Percentiles rank a stretch among this genome's conserved stretches.
These are phyloP conservation scores for Litocranius walleri DNA, from an alignment of 2,113 vertebrate genomes.

Conservation along the genomic window DNA sequence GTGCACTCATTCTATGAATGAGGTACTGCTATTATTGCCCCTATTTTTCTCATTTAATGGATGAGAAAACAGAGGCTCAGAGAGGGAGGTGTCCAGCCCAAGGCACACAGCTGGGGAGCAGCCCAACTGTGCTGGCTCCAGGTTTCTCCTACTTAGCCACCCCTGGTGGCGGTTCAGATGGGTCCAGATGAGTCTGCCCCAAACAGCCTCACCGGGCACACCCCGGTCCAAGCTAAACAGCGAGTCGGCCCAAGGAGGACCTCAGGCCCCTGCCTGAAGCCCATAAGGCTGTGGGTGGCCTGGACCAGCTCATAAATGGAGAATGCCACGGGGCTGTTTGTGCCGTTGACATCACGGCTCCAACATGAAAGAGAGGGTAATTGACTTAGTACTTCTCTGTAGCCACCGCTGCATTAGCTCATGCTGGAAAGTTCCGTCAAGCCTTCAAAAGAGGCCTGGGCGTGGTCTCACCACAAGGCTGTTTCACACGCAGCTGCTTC, in stretches of 20 bases:
- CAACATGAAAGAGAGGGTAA: neutral
- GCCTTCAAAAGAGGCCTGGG: neutral
- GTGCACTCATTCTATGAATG: neutral
- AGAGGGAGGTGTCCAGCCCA: neutral
- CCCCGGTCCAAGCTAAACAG: neutral
- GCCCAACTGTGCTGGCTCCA: too few species aligned
- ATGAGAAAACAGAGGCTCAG: neutral
- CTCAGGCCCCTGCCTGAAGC: neutral
- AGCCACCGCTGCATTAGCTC: neutral
- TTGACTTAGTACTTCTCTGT: neutral
- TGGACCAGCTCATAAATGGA: neutral
- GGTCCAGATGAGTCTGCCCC: neutral
- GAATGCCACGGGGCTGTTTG: neutral
- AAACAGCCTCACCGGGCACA: accelerated
- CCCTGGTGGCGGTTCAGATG: neutral
- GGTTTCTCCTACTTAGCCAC: accelerated
- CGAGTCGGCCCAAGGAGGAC: neutral
- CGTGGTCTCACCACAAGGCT: neutral
- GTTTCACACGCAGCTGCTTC: neutral
- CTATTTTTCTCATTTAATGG: neutral
- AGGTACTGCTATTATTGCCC: accelerated
- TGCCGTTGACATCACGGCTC: neutral
- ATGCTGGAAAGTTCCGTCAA: neutral
- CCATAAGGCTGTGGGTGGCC: accelerated
- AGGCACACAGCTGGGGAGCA: too few species aligned